Conservation (phyloP, 2,113 vertebrate species). For the Grammomys surdaster region DNA sequence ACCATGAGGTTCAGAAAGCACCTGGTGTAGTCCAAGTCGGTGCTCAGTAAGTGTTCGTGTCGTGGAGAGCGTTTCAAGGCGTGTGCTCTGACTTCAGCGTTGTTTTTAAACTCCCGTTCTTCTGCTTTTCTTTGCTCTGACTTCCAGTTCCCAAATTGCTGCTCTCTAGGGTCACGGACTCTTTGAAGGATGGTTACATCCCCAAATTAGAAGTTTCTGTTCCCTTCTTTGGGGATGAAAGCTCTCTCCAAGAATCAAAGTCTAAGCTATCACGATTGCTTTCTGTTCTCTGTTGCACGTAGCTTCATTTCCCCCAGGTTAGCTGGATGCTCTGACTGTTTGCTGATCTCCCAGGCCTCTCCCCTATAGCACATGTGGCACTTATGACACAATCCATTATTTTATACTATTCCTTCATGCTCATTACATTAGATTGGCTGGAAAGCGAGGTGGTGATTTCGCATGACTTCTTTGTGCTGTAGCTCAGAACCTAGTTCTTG, state of each 20-base stretch:
- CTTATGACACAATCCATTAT: background rate
- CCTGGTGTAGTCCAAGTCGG: background rate
- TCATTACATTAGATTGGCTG: background rate
- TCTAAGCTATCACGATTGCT: background rate
- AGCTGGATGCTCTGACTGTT: background rate
- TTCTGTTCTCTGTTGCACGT: background rate
- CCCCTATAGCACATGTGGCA: no score
- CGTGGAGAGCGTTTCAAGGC: background rate
- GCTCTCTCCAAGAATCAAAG: background rate
- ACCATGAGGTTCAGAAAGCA: background rate
- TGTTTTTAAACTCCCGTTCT: background rate
- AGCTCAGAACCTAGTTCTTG: background rate
- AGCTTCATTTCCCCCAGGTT: background rate
- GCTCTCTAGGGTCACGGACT: background rate
- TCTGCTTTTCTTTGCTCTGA: background rate
- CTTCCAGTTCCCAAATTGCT: background rate
- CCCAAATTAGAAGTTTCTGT: background rate
- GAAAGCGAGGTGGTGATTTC: background rate
- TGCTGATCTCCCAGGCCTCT: background rate
- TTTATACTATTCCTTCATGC: background rate
- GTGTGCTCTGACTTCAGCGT: background rate
- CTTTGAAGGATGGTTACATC: background rate
- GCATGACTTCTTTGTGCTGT: background rate
- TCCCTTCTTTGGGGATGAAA: background rate
- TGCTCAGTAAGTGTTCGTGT: background rate